Conservation (phyloP, 2,113 vertebrate species). For the Rhagologus leucostigma region DNA sequence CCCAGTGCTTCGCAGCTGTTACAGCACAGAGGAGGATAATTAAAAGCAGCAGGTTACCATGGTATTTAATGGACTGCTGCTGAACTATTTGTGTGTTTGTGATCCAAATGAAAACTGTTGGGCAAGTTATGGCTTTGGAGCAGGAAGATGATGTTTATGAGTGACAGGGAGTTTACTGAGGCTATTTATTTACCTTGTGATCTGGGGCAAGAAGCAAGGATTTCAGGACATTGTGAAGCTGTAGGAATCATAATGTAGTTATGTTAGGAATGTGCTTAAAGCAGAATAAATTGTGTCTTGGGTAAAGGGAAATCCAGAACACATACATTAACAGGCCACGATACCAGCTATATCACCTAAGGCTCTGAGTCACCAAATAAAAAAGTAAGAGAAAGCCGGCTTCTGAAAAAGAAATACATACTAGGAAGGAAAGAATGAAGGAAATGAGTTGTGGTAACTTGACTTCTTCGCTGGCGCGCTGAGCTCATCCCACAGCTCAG, state of each 20-base stretch:
- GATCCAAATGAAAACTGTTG: conserved; percentile 26
- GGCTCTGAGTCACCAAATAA: not conserved
- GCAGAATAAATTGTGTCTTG: not conserved
- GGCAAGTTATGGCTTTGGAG: conserved; percentile 28
- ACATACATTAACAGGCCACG: not conserved
- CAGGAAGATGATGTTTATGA: not conserved
- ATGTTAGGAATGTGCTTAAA: not conserved
- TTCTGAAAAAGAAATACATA: not conserved
- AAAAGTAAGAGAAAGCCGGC: not conserved
- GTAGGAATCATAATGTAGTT: not conserved
- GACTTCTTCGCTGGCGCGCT: not conserved
- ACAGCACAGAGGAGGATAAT: conserved; percentile 57
- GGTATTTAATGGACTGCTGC: conserved; percentile 69
- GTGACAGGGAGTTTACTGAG: conserved; percentile 1
- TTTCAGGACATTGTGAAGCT: not conserved
- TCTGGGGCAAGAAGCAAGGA: not conserved
- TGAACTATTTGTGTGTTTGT: conserved; percentile 68
- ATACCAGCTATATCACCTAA: not conserved
- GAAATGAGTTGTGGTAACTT: not conserved
- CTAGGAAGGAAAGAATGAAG: not conserved
- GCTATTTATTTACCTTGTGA: not conserved
- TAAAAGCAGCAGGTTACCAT: conserved; percentile 76
- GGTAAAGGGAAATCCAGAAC: not conserved
- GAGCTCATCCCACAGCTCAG: not conserved
- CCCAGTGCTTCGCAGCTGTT: conserved; percentile 67